Evolutionary conservation across 2,888 invertebrate species (phyloP).

Genomic region (Trachelus tabidus): DNA sequence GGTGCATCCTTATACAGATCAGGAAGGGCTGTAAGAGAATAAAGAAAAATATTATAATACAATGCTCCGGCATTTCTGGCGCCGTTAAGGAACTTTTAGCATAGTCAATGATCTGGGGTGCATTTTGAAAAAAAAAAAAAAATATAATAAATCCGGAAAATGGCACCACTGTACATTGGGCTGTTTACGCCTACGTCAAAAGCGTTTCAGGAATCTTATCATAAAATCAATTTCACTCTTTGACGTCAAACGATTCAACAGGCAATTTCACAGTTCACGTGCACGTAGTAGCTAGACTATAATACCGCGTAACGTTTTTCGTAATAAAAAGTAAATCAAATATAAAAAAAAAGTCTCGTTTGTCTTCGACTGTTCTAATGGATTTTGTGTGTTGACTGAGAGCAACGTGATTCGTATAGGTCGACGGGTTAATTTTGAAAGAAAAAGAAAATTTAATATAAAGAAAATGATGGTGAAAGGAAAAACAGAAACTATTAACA

Average conservation of each 20-base stretch:
- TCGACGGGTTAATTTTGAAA: background rate
- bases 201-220: background rate
- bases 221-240: background rate
- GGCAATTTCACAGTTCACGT: background rate
- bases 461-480: background rate
- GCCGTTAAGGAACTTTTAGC: background rate
- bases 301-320: background rate
- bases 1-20: background rate
- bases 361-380: background rate
- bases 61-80: background rate
- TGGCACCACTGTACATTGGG: background rate
- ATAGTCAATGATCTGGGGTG: background rate
- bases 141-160: too few species aligned
- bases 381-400: background rate
- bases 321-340: background rate
- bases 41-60: background rate
- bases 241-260: background rate
- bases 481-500: background rate
- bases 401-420: background rate
- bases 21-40: background rate
- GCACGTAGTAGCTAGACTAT: background rate
- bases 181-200: background rate
- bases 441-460: background rate
- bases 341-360: background rate
- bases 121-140: background rate